Evolutionary conservation across 2,797 vertebrate species (phyloP).

Genomic region (Sebastes steindachneri): DNA sequence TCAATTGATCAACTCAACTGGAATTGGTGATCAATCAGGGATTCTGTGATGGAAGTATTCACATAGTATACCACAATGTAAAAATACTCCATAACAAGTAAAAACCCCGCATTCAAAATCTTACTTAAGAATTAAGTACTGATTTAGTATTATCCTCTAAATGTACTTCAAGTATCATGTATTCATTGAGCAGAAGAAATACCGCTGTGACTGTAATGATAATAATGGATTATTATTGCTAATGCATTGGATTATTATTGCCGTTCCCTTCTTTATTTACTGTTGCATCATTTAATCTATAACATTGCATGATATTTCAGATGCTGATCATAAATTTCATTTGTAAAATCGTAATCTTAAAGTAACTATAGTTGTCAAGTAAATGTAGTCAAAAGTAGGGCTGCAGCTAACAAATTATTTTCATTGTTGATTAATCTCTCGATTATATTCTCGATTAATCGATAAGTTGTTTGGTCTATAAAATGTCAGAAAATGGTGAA

Average conservation of each 20-base stretch:
- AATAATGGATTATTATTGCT: background rate
- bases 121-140: no score
- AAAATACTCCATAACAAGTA: no score
- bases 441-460: no score
- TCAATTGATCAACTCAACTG: background rate
- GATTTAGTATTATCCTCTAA: background rate
- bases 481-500: no score
- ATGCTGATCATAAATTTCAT: background rate
- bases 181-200: background rate
- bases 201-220: no score
- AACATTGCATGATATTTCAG: background rate
- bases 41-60: background rate
- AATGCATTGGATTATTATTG: background rate
- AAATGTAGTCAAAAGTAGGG: background rate
- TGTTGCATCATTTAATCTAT: background rate
- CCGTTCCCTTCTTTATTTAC: background rate
- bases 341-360: background rate
- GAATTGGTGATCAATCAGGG: background rate
- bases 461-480: no score
- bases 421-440: no score
- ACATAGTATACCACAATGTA: background rate
- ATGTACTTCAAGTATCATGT: background rate
- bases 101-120: background rate
- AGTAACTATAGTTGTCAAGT: background rate
- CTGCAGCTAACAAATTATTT: no score